Percentiles rank a stretch among this genome's conserved stretches.
Evolutionary conservation across 2,113 vertebrate species (phyloP).

Genomic region (Numenius arquata): DNA sequence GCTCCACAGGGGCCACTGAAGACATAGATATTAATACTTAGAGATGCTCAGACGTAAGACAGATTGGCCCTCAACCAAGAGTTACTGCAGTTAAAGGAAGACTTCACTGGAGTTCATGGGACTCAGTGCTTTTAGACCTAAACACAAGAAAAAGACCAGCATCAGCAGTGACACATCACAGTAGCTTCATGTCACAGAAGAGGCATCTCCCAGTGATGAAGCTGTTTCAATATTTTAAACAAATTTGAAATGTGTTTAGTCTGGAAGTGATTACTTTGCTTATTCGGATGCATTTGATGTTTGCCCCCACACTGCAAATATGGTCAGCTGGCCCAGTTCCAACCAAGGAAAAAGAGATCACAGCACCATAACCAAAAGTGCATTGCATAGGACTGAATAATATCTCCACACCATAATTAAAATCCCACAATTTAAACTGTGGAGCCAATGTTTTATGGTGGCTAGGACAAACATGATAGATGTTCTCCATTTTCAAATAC

Average conservation of each 20-base stretch:
- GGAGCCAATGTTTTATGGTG: not conserved
- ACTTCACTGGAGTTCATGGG: not conserved
- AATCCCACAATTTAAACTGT: constrained; percentile 20
- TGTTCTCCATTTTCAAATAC: not conserved
- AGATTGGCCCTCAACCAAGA: not conserved
- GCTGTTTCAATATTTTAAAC: not conserved
- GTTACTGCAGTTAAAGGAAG: not conserved
- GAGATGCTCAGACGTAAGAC: not conserved
- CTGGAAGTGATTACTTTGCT: constrained; percentile 45
- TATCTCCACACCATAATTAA: not conserved
- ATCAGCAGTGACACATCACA: not conserved
- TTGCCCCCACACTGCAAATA: not conserved
- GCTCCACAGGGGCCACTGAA: not conserved
- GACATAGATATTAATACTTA: not conserved
- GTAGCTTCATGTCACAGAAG: not conserved
- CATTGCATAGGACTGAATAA: constrained; percentile 31
- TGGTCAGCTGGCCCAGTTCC: not conserved
- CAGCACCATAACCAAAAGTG: not conserved
- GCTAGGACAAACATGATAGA: not conserved
- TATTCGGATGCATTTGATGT: constrained; percentile 18
- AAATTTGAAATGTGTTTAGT: constrained; percentile 29
- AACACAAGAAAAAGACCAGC: not conserved
- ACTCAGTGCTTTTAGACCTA: not conserved
- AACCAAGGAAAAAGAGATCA: not conserved
- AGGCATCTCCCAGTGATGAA: not conserved